Base-by-base conservation (phyloP, 2,113 vertebrate genomes). In the human region DNA sequence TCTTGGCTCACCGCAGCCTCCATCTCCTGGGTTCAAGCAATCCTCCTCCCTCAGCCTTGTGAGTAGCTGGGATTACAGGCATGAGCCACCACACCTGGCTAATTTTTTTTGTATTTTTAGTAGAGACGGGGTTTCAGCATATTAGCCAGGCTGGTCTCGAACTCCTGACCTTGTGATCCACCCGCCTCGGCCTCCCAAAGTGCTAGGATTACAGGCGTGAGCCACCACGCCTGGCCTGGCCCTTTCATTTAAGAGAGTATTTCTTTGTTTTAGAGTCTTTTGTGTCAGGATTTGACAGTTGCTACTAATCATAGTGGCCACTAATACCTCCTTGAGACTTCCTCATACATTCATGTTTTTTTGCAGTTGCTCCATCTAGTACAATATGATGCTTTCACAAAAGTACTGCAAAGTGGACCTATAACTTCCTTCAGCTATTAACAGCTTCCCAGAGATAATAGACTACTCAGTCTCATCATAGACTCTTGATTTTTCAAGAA, bases 401-500 rank as follows among this genome's bases (percentile, higher is more conserved):
- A 82, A 89, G 43, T 84, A 40, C 66, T 87, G 11, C 48, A n/a
- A 61, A 83, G 75, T 38, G 12, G 27, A 57, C 45, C 5, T 72
- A 27, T 38, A 79, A 57, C 16, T 66, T 85, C 86, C 17, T 93
- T 52, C 17, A 72, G 10, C 73, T 87, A 6, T 81, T 96, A 92
- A 90, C 5, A 83, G 57, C 40, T 84, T 96, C 11, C 45, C 27
- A 87, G 89, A 79, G 55, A 83, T 64, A 55, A 92, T 10, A 70
- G 38, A 76, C 40, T 45, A 0, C 52, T 85, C 40, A 81, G 16
- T 73, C 68, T 90, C 52, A 61, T 73, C 32, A 22, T 20, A 95
- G 72, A 78, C 16, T 84, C 64, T 75, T 73, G 61, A n/a, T 72
- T 94, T 95, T 48, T 91, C 83, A 92, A 45, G 55, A 87, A 68